Evolutionary conservation across 2,888 invertebrate genomes (phyloP), one percentile per base, ranked within the genome.

Genomic region (Magallana nippona): DNA sequence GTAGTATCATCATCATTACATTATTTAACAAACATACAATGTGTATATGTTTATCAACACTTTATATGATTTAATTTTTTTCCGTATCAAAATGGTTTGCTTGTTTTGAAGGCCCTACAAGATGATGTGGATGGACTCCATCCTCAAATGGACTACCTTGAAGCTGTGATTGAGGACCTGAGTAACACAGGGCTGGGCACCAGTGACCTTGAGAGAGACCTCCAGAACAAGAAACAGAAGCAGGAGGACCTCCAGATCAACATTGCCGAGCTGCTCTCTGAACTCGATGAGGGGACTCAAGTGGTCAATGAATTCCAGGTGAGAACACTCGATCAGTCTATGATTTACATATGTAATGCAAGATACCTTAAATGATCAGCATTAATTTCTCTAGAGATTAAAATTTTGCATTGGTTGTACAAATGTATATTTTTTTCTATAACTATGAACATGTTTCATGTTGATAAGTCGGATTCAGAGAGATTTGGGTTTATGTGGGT

Each of bases 71-170:
- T 44, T 44, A 8, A 0, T 44, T 44, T 44, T 15, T 78, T 44
- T 78, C 15, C 32, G 27, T 79, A 71, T 83, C 15, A 62, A 19
- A 1, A 13, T 32, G n/a, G 78, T 11, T n/a, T 78, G 17, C 1
- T 13, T 32, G 11, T 78, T 78, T 56, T 58, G 78, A 83, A 93
- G 93, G 87, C 86, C 2, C 82, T 92, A 82, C 91, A 91, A 60
- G 98, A 98, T 92, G 98, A 98, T 95, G 96, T 97, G 3, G 95
- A 96, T 19, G 96, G 96, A 57, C 95, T 98, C 63, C 96, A 96
- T 90, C 97, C 96, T 88, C 98, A 98, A 55, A 93, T 96, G 85
- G 96, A 95, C 89, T 89, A 95, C 93, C 95, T 96, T 88, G 94
- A 96, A 92, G 95, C 96, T 93, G 95, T 96, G 87, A 97, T 97